These are phyloP conservation scores for Barnardius zonarius DNA, from an alignment of 2,113 vertebrate species.

Conservation along the genomic window DNA sequence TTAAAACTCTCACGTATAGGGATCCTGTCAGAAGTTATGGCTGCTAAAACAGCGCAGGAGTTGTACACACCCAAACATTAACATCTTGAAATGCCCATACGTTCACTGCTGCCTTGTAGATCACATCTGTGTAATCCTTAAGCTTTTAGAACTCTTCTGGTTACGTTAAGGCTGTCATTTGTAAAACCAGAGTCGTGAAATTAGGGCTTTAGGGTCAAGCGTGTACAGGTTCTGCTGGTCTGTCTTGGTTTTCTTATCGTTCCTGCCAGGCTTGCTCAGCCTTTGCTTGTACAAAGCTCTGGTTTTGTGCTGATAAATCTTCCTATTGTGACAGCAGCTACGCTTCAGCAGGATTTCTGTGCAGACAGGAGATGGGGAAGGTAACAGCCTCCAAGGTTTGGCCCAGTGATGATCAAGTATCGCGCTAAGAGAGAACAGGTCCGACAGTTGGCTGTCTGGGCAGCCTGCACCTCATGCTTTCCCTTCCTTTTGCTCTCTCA, in stretches of 20 bases:
- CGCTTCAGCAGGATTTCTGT: neutral
- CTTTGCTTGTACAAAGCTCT: neutral
- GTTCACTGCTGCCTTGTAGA: neutral
- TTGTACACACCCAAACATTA: neutral
- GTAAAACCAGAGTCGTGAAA: neutral
- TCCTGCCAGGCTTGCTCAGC: neutral
- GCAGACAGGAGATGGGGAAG: neutral
- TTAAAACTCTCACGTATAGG: accelerated
- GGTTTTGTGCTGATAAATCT: neutral
- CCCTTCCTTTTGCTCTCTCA: conserved; percentile 3
- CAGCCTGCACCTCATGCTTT: conserved; percentile 38
- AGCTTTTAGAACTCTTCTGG: neutral
- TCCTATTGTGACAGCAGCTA: neutral
- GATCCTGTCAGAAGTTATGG: neutral
- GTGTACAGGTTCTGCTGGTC: neutral
- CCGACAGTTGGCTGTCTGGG: conserved; percentile 45
- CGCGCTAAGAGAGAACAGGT: conserved; percentile 74
- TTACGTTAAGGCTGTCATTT: accelerated
- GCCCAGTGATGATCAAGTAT: conserved; percentile 72
- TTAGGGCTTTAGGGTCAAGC: neutral
- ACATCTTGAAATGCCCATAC: neutral
- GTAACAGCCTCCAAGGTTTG: neutral
- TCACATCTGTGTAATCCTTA: neutral
- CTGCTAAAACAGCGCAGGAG: neutral
- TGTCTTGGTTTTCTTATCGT: neutral